Evolutionary conservation across 2,113 vertebrate genomes (phyloP).

Genomic region (Campylomormyrus numenius): DNA sequence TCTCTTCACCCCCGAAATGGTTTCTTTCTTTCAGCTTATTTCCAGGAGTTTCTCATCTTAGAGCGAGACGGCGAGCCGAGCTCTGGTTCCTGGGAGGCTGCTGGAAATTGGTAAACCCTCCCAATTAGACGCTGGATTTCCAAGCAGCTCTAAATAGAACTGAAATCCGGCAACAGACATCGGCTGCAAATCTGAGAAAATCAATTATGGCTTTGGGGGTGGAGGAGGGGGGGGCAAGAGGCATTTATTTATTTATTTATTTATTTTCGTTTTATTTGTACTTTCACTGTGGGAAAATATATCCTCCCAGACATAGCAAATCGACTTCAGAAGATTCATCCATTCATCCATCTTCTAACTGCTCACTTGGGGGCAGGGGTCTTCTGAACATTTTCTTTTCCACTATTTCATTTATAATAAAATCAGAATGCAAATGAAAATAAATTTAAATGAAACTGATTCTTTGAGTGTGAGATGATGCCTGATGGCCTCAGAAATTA

Average conservation of each 20-base stretch:
- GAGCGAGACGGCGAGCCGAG: background rate
- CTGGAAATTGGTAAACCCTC: conserved; percentile 7
- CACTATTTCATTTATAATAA: background rate
- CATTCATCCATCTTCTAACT: background rate
- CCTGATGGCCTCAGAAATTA: background rate
- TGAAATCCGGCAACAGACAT: background rate
- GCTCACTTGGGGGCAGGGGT: background rate
- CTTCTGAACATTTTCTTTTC: background rate
- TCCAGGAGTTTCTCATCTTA: background rate
- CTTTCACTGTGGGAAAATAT: background rate
- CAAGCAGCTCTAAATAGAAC: conserved; percentile 22
- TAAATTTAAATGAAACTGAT: background rate
- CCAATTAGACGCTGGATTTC: conserved; percentile 25
- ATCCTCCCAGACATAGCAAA: background rate
- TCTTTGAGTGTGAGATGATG: background rate
- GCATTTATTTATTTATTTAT: background rate
- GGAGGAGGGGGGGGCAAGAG: background rate
- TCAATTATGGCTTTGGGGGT: background rate
- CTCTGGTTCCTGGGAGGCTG: background rate
- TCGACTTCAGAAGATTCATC: background rate
- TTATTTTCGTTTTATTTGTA: background rate
- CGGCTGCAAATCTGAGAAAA: background rate
- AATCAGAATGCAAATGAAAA: background rate
- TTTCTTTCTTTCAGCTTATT: background rate
- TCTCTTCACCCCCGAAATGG: background rate